Evolutionary conservation across 2,797 vertebrate genomes (phyloP).

Genomic region (Gastrophryne carolinensis): DNA sequence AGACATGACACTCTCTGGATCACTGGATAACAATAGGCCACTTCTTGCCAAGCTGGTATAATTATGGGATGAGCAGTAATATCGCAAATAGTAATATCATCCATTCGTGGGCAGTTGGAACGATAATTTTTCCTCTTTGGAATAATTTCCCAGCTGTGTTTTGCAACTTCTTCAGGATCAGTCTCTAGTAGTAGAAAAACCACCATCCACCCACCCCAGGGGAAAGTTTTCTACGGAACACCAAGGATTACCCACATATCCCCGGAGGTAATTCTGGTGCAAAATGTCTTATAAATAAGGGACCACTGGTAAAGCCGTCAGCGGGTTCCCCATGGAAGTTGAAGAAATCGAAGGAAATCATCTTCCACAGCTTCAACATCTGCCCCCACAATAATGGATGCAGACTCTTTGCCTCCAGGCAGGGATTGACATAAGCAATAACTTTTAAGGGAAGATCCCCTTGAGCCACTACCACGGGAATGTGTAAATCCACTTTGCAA

Average conservation of each 20-base stretch:
- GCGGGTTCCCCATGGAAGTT: neutral
- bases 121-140: neutral
- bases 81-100: neutral
- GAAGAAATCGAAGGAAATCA: neutral
- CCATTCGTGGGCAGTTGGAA: neutral
- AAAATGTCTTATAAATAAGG: too few species aligned
- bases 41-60: neutral
- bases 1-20: too few species aligned
- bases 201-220: neutral
- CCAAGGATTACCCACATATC: too few species aligned
- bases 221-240: neutral
- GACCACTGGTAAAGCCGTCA: too few species aligned
- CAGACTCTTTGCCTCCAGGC: too few species aligned
- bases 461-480: too few species aligned
- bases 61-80: neutral
- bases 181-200: neutral
- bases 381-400: neutral
- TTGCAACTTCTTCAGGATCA: neutral
- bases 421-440: too few species aligned
- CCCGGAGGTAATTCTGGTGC: too few species aligned
- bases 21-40: neutral
- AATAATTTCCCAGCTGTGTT: neutral
- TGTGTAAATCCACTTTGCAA: too few species aligned
- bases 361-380: neutral
- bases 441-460: too few species aligned